Conservation (phyloP, 2,888 invertebrate genomes). For the Netelia virgata region DNA sequence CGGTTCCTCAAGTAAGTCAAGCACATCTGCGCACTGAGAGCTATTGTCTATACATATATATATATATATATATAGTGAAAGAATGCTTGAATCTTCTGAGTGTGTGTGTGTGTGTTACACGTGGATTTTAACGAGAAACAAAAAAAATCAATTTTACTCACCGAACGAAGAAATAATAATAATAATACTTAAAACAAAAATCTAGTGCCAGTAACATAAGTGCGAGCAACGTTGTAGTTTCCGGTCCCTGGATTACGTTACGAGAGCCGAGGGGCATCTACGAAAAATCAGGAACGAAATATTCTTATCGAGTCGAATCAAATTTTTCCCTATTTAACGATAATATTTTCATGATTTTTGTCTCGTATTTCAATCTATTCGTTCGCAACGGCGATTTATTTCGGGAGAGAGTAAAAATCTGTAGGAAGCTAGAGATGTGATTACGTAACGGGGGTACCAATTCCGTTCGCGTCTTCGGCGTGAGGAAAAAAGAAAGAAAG, state of each 20-base stretch:
- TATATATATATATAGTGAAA: slow-evolving; percentile 5
- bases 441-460: slow-evolving; percentile 54
- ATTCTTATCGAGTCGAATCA: neutral
- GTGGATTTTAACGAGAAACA: slow-evolving; percentile 48
- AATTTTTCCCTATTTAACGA: too few relatives aligned
- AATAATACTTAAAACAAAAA: neutral
- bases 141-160: neutral
- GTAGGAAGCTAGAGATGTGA: slow-evolving; percentile 39
- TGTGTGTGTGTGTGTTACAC: slow-evolving; percentile 16
- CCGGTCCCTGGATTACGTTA: slow-evolving; percentile 58
- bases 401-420: slow-evolving; percentile 3
- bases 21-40: slow-evolving; percentile 37
- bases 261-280: slow-evolving; percentile 55
- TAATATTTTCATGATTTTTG: neutral
- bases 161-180: slow-evolving; percentile 9
- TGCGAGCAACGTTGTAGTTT: slow-evolving; percentile 51
- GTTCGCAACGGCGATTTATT: slow-evolving; percentile 21
- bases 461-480: neutral
- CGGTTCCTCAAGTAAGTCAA: slow-evolving; percentile 64
- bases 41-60: slow-evolving; percentile 13
- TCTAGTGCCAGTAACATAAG: slow-evolving; percentile 47
- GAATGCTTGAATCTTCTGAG: slow-evolving; percentile 39
- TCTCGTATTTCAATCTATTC: neutral
- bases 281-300: slow-evolving; percentile 65
- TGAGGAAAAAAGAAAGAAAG: neutral